Evolutionary conservation across 64 coral and sea anemone species (phyloP).

Genomic region (Porites lutea): DNA sequence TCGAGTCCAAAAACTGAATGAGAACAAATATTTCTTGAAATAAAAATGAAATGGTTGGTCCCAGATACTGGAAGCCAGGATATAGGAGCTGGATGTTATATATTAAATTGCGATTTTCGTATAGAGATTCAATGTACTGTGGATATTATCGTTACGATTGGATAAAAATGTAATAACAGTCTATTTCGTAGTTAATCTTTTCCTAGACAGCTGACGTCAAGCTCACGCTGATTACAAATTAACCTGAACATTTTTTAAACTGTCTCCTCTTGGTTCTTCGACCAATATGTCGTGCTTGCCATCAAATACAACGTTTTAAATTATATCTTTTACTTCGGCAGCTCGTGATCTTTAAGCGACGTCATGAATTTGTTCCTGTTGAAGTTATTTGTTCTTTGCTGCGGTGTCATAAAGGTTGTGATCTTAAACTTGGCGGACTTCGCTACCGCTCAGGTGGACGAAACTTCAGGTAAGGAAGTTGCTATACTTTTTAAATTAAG

Average conservation of each 20-base stretch:
- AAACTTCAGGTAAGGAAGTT: constrained; percentile 20
- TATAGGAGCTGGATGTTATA: no score
- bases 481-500: background rate
- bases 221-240: background rate
- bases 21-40: no score
- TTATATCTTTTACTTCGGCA: background rate
- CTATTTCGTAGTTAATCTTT: background rate
- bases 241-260: background rate
- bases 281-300: background rate
- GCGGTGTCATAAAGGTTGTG: background rate
- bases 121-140: background rate
- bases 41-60: no score
- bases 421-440: background rate
- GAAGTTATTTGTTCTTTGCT: background rate
- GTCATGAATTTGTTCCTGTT: background rate
- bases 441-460: constrained; percentile 9
- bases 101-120: no score
- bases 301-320: background rate
- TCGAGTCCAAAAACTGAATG: no score
- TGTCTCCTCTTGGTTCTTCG: background rate
- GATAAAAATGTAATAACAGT: background rate
- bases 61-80: no score
- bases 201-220: constrained; percentile 36
- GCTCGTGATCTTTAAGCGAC: background rate
- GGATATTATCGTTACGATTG: background rate